Evolutionary conservation across 2,797 vertebrate genomes (phyloP), one percentile per base, ranked within the genome.

Genomic region (Morus bassanus): DNA sequence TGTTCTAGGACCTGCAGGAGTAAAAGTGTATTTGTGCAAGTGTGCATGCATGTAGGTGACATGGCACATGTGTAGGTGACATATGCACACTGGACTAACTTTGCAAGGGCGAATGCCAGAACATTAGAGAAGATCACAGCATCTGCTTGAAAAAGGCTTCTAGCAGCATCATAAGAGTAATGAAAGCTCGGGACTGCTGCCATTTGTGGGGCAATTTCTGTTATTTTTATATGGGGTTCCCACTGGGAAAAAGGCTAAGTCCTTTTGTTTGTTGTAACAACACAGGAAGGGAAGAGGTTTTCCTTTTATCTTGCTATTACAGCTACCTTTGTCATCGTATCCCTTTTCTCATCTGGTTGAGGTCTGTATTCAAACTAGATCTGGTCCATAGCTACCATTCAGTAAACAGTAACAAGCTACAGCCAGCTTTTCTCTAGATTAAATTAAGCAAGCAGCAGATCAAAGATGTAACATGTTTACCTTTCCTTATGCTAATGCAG

Each of bases 271-370:
- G 67, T 73, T 92, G 28, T 91, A 89, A 93, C 70, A 95, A 67
- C 78, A 80, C 69, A 88, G 91, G 79, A 96, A 94, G 92, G 82
- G 89, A 96, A 97, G 81, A 92, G 89, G 41, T 77, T 91, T 96
- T 91, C 37, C 87, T 92, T 92, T 96, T 65, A 88, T 92, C 79
- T 46, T 88, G 91, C 82, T 95, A 17, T 80, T 88, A 77, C 89
- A 91, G 78, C 68, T 92, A 83, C 72, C 64, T 93, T 91, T 96
- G 84, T 68, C 77, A 93, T 67, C 17, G 30, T 76, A 95, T 83
- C 86, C 89, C 51, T 92, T 88, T 95, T 87, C 75, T 85, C 95
- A 92, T 80, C 72, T 91, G 68, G 60, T 31, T 81, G 91, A 88
- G 64, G 45, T 85, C 53, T 83, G 39, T 88, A 79, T 85, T 80